Evolutionary conservation across 2,888 invertebrate species (phyloP), one percentile per base, ranked within the genome.

Genomic region (Craniophora ligustri): DNA sequence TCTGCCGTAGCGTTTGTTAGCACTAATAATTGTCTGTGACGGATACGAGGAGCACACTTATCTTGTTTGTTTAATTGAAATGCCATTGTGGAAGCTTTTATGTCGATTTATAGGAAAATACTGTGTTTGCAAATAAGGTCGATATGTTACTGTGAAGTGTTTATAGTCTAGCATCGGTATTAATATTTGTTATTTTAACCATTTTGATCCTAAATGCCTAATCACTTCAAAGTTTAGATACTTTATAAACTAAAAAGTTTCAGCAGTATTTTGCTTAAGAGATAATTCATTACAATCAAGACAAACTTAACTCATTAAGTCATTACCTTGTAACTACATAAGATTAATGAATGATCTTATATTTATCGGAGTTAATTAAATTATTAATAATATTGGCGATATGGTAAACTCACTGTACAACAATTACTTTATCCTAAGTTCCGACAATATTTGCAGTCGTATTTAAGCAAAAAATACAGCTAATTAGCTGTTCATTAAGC

Each of bases 1-100:
- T 14, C 31, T 54, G 32, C 39, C 55, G 40, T 67, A 64, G 56
- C 59, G 68, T 72, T 64, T 76, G 67, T 72, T 63, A 49, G 65
- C 58, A 60, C 64, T 59, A 68, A 70, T 70, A 72, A 74, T 75
- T 74, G 65, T 72, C 73, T 62, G 60, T 72, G 64, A 55, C 40
- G 42, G 54, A 74, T 67, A 64, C 59, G 58, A 67, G 57, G 16
- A 13, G 39, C 51, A 55, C 62, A 73, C 74, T 69, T 69, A 64
- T 67, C 57, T 60, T 64, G 61, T 74, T 72, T 60, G 64, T 60
- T 58, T 67, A 62, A 72, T 74, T 70, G 69, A 70, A 72, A 67
- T 57, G 38, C 70, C 44, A 49, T 59, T 66, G 58, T 53, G 34
- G 11, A 16, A 23, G 56, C 41, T 48, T 55, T 45, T 53, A 35